Evolutionary conservation across 2,888 invertebrate species (phyloP).

Genomic region (Gymnoscelis rufifasciata): DNA sequence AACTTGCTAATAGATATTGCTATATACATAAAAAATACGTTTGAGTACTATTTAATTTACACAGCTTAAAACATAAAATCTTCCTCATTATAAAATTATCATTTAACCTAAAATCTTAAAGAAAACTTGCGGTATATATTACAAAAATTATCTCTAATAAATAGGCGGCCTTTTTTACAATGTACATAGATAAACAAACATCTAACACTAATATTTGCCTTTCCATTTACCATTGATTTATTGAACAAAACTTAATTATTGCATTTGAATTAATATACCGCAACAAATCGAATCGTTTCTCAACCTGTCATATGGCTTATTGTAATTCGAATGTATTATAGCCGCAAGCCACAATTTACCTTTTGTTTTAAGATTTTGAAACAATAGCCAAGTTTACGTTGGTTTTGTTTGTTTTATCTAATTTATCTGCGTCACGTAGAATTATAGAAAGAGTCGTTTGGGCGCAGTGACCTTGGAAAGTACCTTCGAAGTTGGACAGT

Average conservation of each 20-base stretch:
- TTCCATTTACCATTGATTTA: neutral
- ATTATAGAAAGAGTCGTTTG: slow-evolving; percentile 35
- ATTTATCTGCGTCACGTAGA: slow-evolving; percentile 33
- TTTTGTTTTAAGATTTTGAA: slow-evolving; percentile 2
- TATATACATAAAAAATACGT: no score
- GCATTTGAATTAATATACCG: slow-evolving; percentile 1
- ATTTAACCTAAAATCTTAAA: no score
- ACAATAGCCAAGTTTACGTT: slow-evolving; percentile 4
- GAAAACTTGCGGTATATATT: no score
- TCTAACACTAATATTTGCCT: neutral
- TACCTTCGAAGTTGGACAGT: slow-evolving; percentile 37
- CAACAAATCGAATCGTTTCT: slow-evolving; percentile 6
- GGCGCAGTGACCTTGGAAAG: slow-evolving; percentile 17
- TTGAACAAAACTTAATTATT: neutral
- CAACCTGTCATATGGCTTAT: slow-evolving; percentile 4
- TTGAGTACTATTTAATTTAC: no score
- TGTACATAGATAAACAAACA: no score
- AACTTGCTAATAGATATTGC: no score
- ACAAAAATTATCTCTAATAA: no score
- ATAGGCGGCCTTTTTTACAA: no score
- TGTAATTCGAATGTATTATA: slow-evolving; percentile 5
- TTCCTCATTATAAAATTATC: no score
- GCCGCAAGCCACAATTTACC: slow-evolving; percentile 10
- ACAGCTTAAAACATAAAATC: no score
- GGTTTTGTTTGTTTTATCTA: slow-evolving; percentile 10